Base-by-base conservation (phyloP, 2,888 invertebrate genomes). In the Hirtodrosophila trivittata region DNA sequence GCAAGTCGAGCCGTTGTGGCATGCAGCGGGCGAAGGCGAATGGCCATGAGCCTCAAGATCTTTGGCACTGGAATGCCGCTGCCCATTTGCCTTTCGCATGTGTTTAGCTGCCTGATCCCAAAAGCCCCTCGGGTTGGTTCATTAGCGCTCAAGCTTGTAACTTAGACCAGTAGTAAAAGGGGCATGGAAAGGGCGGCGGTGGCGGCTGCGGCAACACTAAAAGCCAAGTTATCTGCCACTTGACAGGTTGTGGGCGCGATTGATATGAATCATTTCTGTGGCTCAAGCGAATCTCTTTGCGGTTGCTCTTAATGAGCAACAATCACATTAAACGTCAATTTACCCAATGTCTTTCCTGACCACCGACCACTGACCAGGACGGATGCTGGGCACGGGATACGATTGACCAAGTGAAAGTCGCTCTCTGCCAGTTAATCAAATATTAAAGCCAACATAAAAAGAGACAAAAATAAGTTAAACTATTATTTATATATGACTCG, bases 21-120 rank as follows among this genome's bases (percentile, higher is more conserved):
- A 60, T 58, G 66, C 50, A 26, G 57, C 65, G 41, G n/a, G 46
- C 59, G 39, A n/a, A n/a, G n/a, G n/a, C n/a, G n/a, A 41, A 41
- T 28, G 60, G 45, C 75, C 71, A 39, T 72, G 72, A 72, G 72
- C 60, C 45, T 33, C 67, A 52, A 74, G 60, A 69, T 69, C 69
- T 69, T 55, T 69, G 66, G 21, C 67, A 47, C 37, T 69, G 59
- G 55, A 54, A 50, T 60, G 63, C 63, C 55, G 39, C 68, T 62
- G 71, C 45, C 57, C 58, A 52, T 64, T 69, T 56, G 70, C 69
- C 70, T 63, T 69, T 60, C 55, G 51, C 46, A 41, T 59, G 37
- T 33, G 14, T 26, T 7, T 47, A 10, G 9, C 21, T n/a, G 14
- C 14, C 12, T 35, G 41, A 9, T 9, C 28, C 28, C 28, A 9